Conservation (phyloP, 2,888 invertebrate species). For the Suillia variegata region DNA sequence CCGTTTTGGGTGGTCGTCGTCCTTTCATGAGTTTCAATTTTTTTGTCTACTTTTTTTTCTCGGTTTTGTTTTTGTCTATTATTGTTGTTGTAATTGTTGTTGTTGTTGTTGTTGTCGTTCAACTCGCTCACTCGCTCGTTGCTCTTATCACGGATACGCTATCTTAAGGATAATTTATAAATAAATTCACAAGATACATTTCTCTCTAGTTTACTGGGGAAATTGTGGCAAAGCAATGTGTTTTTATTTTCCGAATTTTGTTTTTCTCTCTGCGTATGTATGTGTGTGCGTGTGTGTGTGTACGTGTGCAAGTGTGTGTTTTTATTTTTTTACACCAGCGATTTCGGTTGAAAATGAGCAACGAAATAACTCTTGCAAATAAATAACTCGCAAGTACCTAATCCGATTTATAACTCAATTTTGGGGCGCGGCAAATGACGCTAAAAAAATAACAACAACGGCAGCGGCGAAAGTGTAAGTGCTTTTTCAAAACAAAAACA, state of each 20-base stretch:
- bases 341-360: constrained; percentile 13
- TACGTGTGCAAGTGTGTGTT: too few species aligned
- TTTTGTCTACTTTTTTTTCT: too few species aligned
- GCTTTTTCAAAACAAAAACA: too few species aligned
- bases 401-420: constrained; percentile 11
- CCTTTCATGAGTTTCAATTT: too few species aligned
- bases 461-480: neutral
- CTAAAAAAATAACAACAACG: neutral
- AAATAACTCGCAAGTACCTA: constrained; percentile 24
- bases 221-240: constrained; percentile 17
- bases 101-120: constrained; percentile 5
- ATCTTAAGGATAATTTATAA: constrained; percentile 39
- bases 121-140: neutral
- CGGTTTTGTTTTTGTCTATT: too few species aligned
- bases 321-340: too few species aligned
- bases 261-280: neutral
- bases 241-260: constrained; percentile 9
- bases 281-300: too few species aligned
- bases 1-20: too few species aligned
- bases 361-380: constrained; percentile 21
- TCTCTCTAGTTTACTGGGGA: constrained; percentile 15
- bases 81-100: too few species aligned
- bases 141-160: constrained; percentile 30
- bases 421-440: neutral
- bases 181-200: constrained; percentile 26